Evolutionary conservation across 2,113 vertebrate species (phyloP), one percentile per base, ranked within the genome.

Genomic region (Myodes glareolus): DNA sequence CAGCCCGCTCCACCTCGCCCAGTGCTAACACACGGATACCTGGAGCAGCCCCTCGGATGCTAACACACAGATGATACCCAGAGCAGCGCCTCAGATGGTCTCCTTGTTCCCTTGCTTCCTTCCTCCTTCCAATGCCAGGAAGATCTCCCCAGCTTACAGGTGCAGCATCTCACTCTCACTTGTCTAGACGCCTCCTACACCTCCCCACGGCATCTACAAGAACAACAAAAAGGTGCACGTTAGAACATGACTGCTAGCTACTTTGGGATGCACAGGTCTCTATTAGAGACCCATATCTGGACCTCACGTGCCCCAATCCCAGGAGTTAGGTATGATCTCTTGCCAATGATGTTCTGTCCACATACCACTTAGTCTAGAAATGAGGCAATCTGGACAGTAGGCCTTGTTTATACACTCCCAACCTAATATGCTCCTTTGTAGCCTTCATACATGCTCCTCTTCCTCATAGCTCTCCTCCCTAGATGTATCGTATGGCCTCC

Each of bases 391-490:
- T 6, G 4, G 39, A 63, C 39, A 39, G 0, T 11, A 52, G n/a
- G 11, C 16, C 17, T 21, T 75, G 31, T 19, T 7, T 16, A 11
- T 27, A 33, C 7, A 16, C 72, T 73, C 45, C 88, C 47, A 25
- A 45, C 36, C 11, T 3, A 2, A 4, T 10, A 0, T 0, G 0
- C 12, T 45, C n/a, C 14, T 67, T 67, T 3, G 4, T 45, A 12
- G 39, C 21, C 55, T n/a, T 6, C 82, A 33, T 0, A 5, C 9
- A 0, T 0, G 29, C 31, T 29, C 27, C 25, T 47, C 93, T 80
- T 52, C 61, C 31, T 0, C 14, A 17, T 1, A 2, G 13, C 17
- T 31, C 27, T 9, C 85, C 63, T 58, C 7, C 7, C 65, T 17
- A 10, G 3, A 25, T 45, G 23, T 45, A 27, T 12, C 73, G 0